Base-by-base conservation (phyloP, 2,797 vertebrate genomes). In the Orientallactaga sibirica region DNA sequence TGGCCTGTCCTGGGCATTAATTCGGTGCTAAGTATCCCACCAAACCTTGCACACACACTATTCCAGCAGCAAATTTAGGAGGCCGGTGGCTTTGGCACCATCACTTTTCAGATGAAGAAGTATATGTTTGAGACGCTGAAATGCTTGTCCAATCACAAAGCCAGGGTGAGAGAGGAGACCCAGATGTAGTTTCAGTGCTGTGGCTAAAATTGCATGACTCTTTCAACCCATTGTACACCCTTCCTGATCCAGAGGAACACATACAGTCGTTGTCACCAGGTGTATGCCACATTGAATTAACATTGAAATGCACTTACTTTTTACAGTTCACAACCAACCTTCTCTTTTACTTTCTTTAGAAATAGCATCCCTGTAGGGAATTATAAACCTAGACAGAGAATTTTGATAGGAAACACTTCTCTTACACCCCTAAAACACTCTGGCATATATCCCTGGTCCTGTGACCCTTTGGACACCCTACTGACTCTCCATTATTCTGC, bases 1-100 rank as follows among this genome's bases (percentile, higher is more conserved):
- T 37, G 3, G 2, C 14, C 0, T 4, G 7, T 9, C 3, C 9
- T 0, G 0, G 27, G 22, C 3, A 4, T 75, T 62, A 15, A 4
- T 3, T 87, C 1, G 27, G 12, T 15, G 9, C 18, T 2, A 9
- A 68, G 7, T 9, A 1, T 3, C 7, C 7, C 20, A 8, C 12
- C 15, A 19, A 22, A 3, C 27, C 2, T 41, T 55, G 22, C 14
- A 25, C 6, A 68, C 29, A 43, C 20, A 70, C 41, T 41, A 2
- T 19, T 5, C 66, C 18, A 37, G 7, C 18, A 52, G 5, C 25
- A 5, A 4, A 18, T 20, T 33, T 76, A 5, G 14, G 75, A 37
- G 18, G 5, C 14, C 7, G 5, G 4, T 74, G 71, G 5, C 48
- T 70, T 83, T 61, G 2, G 66, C 64, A 14, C 11, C 7, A 20